phyloP scores from a whole-genome alignment of 53 echinoderm and acorn worm genomes.

The Paracentrotus lividus region DNA sequence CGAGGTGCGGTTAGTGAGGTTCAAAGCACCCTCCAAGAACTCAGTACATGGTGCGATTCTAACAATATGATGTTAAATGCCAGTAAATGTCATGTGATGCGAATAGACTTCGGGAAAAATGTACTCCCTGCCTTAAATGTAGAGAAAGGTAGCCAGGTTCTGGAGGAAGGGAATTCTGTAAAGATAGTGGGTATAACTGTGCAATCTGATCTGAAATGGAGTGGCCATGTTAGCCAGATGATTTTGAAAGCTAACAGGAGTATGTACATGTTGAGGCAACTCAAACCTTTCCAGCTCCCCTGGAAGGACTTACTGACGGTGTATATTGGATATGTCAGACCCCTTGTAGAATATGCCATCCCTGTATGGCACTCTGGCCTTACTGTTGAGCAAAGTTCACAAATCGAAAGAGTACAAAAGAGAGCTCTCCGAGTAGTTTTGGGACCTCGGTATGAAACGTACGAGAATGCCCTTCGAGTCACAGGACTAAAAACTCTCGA shows the following conservation, averaged over 20 bases:
- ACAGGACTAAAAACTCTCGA: too few relatives aligned
- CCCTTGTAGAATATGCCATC: neutral
- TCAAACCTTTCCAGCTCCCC: neutral
- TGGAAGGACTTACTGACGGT: neutral
- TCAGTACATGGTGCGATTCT: neutral
- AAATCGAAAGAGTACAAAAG: too few relatives aligned
- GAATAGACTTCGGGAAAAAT: neutral
- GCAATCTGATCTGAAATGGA: neutral
- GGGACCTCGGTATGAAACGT: neutral
- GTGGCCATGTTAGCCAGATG: neutral
- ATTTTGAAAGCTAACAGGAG: neutral
- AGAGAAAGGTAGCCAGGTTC: neutral
- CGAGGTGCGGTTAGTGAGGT: too few relatives aligned
- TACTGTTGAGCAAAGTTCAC: neutral
- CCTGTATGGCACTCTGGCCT: neutral
- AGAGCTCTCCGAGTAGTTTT: neutral
- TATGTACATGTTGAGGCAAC: neutral
- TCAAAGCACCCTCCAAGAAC: neutral
- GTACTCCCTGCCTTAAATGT: neutral
- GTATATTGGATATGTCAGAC: neutral
- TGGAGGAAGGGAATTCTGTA: neutral
- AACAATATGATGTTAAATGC: neutral
- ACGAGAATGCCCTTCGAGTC: neutral
- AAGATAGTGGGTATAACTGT: neutral
- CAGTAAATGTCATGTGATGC: neutral